Conservation (phyloP, 2,113 vertebrate genomes). For the Orthochromis malagaraziensis region DNA sequence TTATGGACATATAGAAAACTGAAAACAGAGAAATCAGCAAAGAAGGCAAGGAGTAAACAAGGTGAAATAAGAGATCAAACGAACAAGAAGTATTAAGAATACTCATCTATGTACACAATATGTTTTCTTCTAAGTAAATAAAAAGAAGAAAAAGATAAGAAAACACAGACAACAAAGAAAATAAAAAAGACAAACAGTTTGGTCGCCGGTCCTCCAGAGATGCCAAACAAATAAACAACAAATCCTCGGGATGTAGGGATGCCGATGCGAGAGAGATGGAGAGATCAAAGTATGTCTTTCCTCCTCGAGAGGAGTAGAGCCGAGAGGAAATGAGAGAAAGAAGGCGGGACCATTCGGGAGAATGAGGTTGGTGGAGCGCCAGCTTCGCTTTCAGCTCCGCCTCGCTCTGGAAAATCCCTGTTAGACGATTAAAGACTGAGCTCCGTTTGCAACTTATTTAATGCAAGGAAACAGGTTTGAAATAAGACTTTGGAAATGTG, state of each 20-base stretch:
- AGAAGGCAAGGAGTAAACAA: fast-evolving
- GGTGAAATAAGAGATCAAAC: neutral
- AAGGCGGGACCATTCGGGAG: neutral
- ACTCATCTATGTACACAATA: neutral
- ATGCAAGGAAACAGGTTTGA: neutral
- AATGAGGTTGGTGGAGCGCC: neutral
- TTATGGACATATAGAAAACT: neutral
- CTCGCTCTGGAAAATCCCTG: neutral
- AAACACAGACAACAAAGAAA: neutral
- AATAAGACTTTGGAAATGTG: neutral
- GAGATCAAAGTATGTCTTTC: conserved; percentile 14
- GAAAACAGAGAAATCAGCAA: neutral
- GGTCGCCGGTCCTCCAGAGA: conserved; percentile 6
- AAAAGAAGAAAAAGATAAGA: neutral
- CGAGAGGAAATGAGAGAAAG: neutral
- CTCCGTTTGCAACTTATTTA: fast-evolving
- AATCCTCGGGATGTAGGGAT: neutral
- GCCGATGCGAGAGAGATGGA: neutral
- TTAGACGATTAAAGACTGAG: neutral
- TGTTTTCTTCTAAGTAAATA: neutral
- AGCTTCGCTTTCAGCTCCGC: neutral
- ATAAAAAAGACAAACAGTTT: neutral
- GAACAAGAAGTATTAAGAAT: neutral
- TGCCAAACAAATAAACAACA: conserved; percentile 11
- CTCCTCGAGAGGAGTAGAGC: neutral